These are phyloP conservation scores for Panthera leo DNA, from an alignment of 2,113 vertebrate species.

Conservation along the genomic window DNA sequence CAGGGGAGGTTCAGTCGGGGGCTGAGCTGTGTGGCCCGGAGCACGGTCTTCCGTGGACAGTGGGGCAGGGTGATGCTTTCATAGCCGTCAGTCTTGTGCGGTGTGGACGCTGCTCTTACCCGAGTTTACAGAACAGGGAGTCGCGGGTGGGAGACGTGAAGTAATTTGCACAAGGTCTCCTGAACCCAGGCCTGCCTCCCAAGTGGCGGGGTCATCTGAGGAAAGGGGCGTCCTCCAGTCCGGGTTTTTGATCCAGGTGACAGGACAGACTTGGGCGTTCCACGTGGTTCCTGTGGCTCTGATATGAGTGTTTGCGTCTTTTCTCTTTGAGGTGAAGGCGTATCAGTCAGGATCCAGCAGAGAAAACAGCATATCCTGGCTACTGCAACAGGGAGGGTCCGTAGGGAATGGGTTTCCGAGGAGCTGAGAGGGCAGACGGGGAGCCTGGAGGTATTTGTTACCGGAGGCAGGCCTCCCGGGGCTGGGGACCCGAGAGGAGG, in stretches of 20 bases:
- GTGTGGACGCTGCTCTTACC: neutral
- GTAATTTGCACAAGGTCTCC: neutral
- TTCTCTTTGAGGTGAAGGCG: neutral
- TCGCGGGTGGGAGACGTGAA: neutral
- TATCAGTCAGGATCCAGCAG: too few species aligned
- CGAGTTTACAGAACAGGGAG: neutral
- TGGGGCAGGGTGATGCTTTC: neutral
- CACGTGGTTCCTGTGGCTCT: neutral
- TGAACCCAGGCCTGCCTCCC: neutral
- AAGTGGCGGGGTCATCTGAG: neutral
- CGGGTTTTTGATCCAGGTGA: neutral
- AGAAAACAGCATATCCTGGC: too few species aligned
- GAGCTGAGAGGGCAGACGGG: neutral
- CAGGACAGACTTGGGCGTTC: neutral
- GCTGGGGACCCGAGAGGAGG: neutral
- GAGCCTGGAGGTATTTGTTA: neutral
- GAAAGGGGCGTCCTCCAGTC: neutral
- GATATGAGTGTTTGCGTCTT: neutral
- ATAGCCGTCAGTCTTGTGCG: neutral
- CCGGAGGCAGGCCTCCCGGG: neutral
- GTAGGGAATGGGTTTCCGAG: neutral
- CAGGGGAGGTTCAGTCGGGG: neutral
- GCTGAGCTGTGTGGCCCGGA: neutral
- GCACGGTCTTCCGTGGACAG: neutral
- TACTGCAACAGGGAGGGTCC: neutral